These are phyloP conservation scores for Oenanthe melanoleuca DNA, from an alignment of 2,113 vertebrate genomes.

Conservation along the genomic window DNA sequence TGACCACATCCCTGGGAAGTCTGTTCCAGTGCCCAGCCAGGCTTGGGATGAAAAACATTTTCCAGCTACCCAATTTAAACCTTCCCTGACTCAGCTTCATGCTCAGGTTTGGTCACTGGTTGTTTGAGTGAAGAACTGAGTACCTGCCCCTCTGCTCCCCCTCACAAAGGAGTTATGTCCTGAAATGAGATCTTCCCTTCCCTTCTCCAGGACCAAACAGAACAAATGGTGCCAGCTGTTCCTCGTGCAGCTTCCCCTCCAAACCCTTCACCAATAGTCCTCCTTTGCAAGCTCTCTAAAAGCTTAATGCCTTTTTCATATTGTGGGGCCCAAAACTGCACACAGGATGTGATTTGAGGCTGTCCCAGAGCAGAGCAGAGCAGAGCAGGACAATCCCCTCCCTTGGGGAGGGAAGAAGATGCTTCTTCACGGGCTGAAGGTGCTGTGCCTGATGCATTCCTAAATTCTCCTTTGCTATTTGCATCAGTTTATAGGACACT, in stretches of 20 bases:
- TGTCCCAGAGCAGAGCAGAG: background rate
- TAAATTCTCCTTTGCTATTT: background rate
- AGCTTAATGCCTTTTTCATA: background rate
- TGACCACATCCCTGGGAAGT: background rate
- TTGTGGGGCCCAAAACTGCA: background rate
- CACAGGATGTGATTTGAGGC: background rate
- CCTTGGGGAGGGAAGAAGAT: background rate
- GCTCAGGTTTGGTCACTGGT: accelerated
- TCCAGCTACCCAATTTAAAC: background rate
- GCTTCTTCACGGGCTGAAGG: no score
- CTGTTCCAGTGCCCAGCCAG: background rate
- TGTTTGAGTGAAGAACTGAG: accelerated
- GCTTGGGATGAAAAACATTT: no score
- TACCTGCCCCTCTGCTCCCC: background rate
- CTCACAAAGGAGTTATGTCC: background rate
- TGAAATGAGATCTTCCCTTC: background rate
- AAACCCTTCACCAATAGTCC: background rate
- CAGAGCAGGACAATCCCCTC: background rate
- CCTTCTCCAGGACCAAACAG: background rate
- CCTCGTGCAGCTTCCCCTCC: background rate
- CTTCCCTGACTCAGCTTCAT: background rate
- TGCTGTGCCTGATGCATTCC: background rate
- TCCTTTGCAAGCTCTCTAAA: background rate
- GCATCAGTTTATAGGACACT: background rate
- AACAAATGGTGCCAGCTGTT: background rate